These are phyloP conservation scores for Hystrix brachyura DNA, from an alignment of 2,113 vertebrate species.

Conservation along the genomic window DNA sequence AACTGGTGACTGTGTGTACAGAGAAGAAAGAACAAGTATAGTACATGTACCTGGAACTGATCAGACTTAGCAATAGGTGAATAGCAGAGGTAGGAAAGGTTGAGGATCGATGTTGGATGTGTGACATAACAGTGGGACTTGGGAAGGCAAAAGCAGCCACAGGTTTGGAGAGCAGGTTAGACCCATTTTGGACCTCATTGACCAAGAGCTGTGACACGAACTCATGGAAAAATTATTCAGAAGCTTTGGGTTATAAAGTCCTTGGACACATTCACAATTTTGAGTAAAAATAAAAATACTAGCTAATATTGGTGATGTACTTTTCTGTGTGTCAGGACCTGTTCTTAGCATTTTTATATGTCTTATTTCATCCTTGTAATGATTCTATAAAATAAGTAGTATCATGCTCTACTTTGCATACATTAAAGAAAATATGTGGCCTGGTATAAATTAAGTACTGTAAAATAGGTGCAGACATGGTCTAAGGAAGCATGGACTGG, in stretches of 20 bases:
- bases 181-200: not conserved
- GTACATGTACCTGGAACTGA: not conserved
- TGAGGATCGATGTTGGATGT: not conserved
- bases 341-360: not conserved
- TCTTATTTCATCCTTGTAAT: not conserved
- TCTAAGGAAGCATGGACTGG: slow-evolving; percentile 17
- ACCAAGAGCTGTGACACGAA: not conserved
- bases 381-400: not conserved
- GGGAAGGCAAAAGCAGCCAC: not conserved
- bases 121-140: not conserved
- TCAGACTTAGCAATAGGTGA: not conserved
- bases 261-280: not conserved
- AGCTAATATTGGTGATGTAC: not conserved
- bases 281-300: slow-evolving; percentile 52
- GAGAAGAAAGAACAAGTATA: not conserved
- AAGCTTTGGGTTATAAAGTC: slow-evolving; percentile 40
- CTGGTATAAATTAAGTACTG: not conserved
- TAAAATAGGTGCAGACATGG: not conserved
- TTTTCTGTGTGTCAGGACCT: not conserved
- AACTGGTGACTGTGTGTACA: not conserved
- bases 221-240: not conserved
- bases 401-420: not conserved
- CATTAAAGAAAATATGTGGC: slow-evolving; percentile 26
- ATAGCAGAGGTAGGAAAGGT: not conserved
- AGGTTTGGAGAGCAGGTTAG: not conserved